phyloP scores from a whole-genome alignment of 2,113 vertebrate species.

The Sigmodon hispidus region DNA sequence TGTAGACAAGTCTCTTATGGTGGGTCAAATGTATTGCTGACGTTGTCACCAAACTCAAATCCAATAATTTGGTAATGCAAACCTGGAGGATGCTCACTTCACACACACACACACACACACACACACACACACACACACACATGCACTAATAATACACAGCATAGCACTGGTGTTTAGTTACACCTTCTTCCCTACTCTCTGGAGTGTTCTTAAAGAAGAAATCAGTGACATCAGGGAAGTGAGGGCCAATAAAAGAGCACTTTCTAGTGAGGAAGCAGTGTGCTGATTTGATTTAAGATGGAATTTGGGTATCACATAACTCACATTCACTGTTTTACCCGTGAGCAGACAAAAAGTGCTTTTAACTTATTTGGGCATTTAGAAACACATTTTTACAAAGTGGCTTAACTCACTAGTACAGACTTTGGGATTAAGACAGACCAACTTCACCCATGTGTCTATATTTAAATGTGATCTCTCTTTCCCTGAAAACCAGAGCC shows the following conservation, averaged over 20 bases:
- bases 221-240: neutral
- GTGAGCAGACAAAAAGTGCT: neutral
- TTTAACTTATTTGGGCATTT: neutral
- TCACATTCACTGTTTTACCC: neutral
- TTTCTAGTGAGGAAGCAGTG: fast-evolving
- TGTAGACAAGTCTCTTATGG: neutral
- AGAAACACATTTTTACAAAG: neutral
- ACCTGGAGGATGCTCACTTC: too few relatives aligned
- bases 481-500: neutral
- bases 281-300: too few relatives aligned
- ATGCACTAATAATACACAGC: too few relatives aligned
- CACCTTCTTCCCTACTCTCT: fast-evolving
- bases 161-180: neutral
- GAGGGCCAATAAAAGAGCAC: fast-evolving
- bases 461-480: neutral
- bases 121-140: fast-evolving
- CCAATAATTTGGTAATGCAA: too few relatives aligned
- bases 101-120: neutral
- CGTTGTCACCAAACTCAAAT: neutral
- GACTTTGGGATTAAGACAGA: neutral
- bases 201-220: neutral
- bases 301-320: fast-evolving
- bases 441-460: fast-evolving
- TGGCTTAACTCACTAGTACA: neutral
- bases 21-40: neutral